Conservation (phyloP, 2,113 vertebrate genomes). For the Chionodraco myersi region DNA sequence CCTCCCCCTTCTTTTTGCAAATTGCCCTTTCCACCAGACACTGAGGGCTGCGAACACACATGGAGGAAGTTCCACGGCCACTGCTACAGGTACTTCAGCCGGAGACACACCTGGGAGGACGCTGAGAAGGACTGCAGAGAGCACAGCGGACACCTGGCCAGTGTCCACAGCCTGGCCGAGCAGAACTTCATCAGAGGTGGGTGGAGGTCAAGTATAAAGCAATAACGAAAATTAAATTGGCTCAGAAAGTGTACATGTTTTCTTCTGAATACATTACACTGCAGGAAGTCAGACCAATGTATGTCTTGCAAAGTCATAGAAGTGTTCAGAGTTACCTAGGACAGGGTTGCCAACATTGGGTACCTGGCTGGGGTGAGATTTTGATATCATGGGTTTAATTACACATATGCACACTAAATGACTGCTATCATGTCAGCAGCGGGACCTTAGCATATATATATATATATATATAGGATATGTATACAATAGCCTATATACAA, state of each 20-base stretch:
- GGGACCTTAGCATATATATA: too few species aligned
- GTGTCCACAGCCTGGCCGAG: conserved; percentile 90
- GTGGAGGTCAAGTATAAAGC: conserved; percentile 49
- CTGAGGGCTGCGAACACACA: conserved; percentile 91
- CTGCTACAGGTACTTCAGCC: conserved; percentile 92
- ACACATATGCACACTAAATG: too few species aligned
- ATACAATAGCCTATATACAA: too few species aligned
- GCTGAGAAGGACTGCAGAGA: conserved; percentile 92
- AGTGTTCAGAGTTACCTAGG: too few species aligned
- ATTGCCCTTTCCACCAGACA: conserved; percentile 80
- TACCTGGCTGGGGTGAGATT: too few species aligned
- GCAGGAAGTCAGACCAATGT: conserved; percentile 1
- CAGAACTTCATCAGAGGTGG: conserved; percentile 91
- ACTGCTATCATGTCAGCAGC: too few species aligned
- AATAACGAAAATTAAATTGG: background rate
- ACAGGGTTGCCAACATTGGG: background rate
- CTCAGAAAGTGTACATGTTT: background rate
- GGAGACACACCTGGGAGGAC: conserved; percentile 92
- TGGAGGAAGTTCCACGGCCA: conserved; percentile 97
- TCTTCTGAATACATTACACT: background rate
- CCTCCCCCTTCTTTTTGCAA: background rate
- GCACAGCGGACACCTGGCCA: conserved; percentile 90
- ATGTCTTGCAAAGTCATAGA: background rate
- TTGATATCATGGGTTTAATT: too few species aligned
- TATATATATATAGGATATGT: too few species aligned